Evolutionary conservation across 2,797 vertebrate species (phyloP), one percentile per base, ranked within the genome.

Genomic region (Fistularia commersonii): DNA sequence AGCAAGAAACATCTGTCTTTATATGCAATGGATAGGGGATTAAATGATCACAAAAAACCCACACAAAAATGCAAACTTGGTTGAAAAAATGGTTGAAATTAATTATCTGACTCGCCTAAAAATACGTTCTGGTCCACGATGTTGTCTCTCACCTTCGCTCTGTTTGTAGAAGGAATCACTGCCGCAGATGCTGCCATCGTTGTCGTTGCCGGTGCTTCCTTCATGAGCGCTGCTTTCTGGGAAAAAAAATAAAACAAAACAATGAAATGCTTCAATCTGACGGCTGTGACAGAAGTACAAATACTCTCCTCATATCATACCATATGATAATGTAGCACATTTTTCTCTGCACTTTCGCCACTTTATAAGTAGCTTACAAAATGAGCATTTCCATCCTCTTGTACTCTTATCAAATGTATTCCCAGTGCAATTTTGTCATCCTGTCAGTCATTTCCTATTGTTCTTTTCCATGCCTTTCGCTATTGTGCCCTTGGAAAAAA

Each of bases 161-260:
- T 99, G 94, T 68, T 83, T 92, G 82, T 95, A 96, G 82, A 97
- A 95, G 5, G 95, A 95, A 76, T 98, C 95, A 43, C 95, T 97
- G 79, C 95, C 94, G 55, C 93, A 97, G 67, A 94, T 2, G 65
- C 93, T 97, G 82, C 91, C 95, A 87, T 96, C 94, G 67, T 97
- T 95, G 79, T 98, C 95, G 66, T 92, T 84, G 76, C 90, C 93
- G 67, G 90, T 80, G 75, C 92, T 96, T 71, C 91, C 90, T 63
- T 96, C 95, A 69, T 90, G 89, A 75, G 90, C 75, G 36, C 89
- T 92, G 87, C 90, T 92, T 74, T 96, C 95, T 93, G 64, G 41
- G 12, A 52, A 23, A 68, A 33, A 46, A 37, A 76, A 51, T 55
- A 39, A 55, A 10, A 35, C 59, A 34, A 42, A 35, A 54, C 36